Percentiles rank a stretch among this genome's conserved stretches.
These are phyloP conservation scores for Callosobruchus maculatus DNA, from an alignment of 2,888 invertebrate genomes.

Conservation along the genomic window DNA sequence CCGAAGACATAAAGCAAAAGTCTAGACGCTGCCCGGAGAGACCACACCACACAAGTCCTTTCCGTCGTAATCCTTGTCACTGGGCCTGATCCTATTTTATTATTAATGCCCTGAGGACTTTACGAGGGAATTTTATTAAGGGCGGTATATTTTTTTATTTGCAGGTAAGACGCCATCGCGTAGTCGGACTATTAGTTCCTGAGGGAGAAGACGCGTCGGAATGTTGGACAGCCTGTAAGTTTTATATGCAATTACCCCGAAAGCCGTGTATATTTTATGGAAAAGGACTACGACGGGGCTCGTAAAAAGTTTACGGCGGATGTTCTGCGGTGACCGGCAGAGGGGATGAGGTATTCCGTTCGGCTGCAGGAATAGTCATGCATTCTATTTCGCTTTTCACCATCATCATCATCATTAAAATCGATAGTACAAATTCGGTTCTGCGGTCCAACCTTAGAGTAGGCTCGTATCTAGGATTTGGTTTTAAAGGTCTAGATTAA, in stretches of 20 bases:
- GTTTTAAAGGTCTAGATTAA: too few species aligned
- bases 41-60: neutral
- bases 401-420: too few species aligned
- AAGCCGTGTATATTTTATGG: neutral
- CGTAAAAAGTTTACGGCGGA: neutral
- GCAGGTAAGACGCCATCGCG: neutral
- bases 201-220: neutral
- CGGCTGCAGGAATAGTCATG: too few species aligned
- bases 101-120: neutral
- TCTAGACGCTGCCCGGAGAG: neutral
- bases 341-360: neutral
- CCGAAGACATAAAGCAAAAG: neutral
- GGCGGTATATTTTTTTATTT: neutral
- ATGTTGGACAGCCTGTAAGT: neutral
- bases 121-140: neutral
- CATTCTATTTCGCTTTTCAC: too few species aligned
- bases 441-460: too few species aligned
- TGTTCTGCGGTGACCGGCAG: neutral
- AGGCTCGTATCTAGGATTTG: too few species aligned
- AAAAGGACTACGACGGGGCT: neutral
- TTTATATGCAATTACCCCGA: neutral
- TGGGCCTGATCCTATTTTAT: neutral
- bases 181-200: neutral
- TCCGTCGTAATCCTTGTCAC: neutral
- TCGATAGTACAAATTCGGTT: too few species aligned